phyloP scores from a whole-genome alignment of 2,113 vertebrate species.

The Antigone vipio region DNA sequence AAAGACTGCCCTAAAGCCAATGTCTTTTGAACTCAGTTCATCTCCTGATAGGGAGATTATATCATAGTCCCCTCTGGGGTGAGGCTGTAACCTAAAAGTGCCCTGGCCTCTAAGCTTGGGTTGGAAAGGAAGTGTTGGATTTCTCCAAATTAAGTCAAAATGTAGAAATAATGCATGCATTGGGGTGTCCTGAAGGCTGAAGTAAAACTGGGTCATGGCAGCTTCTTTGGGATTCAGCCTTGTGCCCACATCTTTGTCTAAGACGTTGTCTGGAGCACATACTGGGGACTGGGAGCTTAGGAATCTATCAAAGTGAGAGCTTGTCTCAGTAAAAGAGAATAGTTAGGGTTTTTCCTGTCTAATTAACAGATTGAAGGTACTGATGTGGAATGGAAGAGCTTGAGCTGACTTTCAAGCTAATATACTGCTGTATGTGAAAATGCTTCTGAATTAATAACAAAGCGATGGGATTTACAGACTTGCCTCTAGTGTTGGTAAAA shows the following conservation, averaged over 20 bases:
- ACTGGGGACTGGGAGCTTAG: not conserved
- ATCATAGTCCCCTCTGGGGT: not conserved
- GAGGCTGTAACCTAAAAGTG: not conserved
- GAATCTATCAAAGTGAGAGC: not conserved
- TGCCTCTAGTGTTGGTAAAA: not conserved
- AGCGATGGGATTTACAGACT: not conserved
- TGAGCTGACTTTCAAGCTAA: not conserved
- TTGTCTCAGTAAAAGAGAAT: not conserved
- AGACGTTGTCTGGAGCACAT: not conserved
- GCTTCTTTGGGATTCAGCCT: not conserved
- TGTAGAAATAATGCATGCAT: not conserved
- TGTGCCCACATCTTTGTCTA: not conserved
- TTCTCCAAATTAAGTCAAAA: not conserved
- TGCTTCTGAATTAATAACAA: not conserved
- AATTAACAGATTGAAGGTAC: not conserved
- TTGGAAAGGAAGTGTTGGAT: not conserved
- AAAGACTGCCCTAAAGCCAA: not conserved
- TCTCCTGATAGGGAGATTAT: not conserved
- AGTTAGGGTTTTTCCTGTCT: not conserved
- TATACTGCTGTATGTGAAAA: not conserved
- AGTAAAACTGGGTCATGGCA: not conserved
- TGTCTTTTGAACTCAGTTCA: not conserved
- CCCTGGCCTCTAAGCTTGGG: not conserved
- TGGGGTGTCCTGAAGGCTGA: not conserved
- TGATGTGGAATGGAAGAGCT: not conserved